Percentiles rank a stretch among this genome's conserved stretches.
Conservation (phyloP, 2,888 invertebrate species). For the Ectobius pallidus region DNA sequence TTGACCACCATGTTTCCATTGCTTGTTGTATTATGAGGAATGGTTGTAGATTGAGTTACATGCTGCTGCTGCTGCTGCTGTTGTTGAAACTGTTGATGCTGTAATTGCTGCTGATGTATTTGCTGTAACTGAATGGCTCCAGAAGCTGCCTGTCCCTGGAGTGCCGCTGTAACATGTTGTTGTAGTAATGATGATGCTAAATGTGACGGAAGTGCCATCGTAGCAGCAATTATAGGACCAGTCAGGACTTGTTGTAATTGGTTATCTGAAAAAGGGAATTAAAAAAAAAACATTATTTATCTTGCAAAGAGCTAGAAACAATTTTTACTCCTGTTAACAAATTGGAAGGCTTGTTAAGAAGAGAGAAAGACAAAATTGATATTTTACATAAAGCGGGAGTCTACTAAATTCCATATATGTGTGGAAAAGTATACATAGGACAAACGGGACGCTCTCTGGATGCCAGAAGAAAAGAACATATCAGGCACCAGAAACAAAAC, state of each 20-base stretch:
- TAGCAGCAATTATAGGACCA: slow-evolving; percentile 87
- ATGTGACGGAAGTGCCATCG: slow-evolving; percentile 83
- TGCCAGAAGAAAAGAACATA: too few species aligned
- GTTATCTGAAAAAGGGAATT: slow-evolving; percentile 59
- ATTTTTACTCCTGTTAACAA: too few species aligned
- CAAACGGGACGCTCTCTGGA: too few species aligned
- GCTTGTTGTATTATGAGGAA: slow-evolving; percentile 4
- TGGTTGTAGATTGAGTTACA: not conserved
- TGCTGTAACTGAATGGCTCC: slow-evolving; percentile 32
- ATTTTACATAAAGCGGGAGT: too few species aligned
- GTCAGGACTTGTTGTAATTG: slow-evolving; percentile 74
- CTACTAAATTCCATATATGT: too few species aligned
- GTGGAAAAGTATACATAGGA: too few species aligned
- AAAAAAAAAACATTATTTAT: slow-evolving; percentile 23
- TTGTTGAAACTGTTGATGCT: too few species aligned
- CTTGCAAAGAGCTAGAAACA: too few species aligned
- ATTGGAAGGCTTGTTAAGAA: too few species aligned
- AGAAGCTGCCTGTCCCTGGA: slow-evolving; percentile 61
- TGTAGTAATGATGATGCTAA: slow-evolving; percentile 84
- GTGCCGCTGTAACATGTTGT: slow-evolving; percentile 84
- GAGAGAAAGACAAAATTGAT: too few species aligned
- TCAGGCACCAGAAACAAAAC: too few species aligned
- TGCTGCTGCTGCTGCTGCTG: slow-evolving; percentile 29
- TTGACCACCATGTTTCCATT: slow-evolving; percentile 10
- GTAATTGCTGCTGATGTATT: too few species aligned